Evolutionary conservation across 2,888 invertebrate species (phyloP), one percentile per base, ranked within the genome.

Genomic region (Palloptera scutellata): DNA sequence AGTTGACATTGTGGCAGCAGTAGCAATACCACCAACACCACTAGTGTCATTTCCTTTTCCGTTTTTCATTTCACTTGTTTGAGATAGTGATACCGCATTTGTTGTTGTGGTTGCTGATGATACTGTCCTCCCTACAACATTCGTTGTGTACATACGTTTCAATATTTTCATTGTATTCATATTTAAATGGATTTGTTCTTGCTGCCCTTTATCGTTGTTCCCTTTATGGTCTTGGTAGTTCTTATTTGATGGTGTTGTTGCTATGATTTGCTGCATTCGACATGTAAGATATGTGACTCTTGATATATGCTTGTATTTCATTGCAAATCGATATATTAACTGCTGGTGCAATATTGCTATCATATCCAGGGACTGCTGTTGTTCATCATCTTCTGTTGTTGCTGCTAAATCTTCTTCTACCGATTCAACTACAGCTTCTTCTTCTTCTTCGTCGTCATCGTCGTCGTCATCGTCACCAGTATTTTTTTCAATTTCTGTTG

Each of bases 211-310:
- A 57, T 72, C 66, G 64, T 53, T 61, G 69, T 67, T 70, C 69
- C 67, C 66, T 59, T 69, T 70, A 1, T 41, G n/a, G 12, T 15
- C 45, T 13, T 12, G 15, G 40, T 40, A 1, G 13, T 17, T 40
- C n/a, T n/a, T n/a, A n/a, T n/a, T n/a, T n/a, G n/a, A n/a, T n/a
- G n/a, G n/a, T n/a, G n/a, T n/a, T n/a, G n/a, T n/a, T n/a, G n/a
- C n/a, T n/a, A n/a, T n/a, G n/a, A n/a, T n/a, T n/a, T n/a, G n/a
- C 48, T 12, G n/a, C 20, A 41, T 20, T 40, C 71, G 76, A 75
- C 84, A 84, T 70, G 81, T 82, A 69, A 82, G 79, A 72, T 79
- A 80, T 71, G 81, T 84, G 67, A 84, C 73, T 73, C 84, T 74
- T 59, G 79, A 75, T 73, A 83, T 83, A 73, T 79, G 76, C 73